Evolutionary conservation across 2,113 vertebrate genomes (phyloP), one percentile per base, ranked within the genome.

Genomic region (Poeciliopsis prolifica): DNA sequence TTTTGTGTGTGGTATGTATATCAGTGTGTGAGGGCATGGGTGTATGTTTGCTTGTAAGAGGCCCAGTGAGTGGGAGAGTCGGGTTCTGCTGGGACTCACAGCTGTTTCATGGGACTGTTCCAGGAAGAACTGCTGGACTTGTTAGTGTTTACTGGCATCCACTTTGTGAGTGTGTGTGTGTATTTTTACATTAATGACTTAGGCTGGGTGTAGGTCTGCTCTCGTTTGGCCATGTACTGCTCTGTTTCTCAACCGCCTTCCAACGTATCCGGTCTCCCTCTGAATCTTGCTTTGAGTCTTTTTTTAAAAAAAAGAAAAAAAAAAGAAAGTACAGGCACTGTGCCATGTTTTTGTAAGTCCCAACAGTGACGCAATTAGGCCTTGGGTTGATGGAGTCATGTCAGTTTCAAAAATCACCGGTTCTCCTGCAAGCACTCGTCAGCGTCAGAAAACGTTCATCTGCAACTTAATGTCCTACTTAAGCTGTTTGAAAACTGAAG

Each of bases 81-180:
- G 65, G 90, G 87, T 89, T 92, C 87, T 92, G 91, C 89, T 93
- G 90, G 86, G 91, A 88, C 89, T 90, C 86, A 84, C 91, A 93
- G 90, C 90, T 94, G 89, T 86, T 89, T 88, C 86, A 79, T 88
- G 86, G 86, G 85, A 70, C 87, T 88, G 80, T 94, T 94, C 94
- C 90, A 89, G 92, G 88, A 94, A 94, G 86, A 86, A 84, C 78
- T 88, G 88, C 80, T 91, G 88, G 83, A 89, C 80, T 89, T 88
- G 90, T 91, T 86, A 87, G 83, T 93, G 92, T 93, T 93, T 94
- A 94, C 91, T 91, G 86, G 92, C 87, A 92, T 78, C 40, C 61
- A 40, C 70, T 86, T 71, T 82, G 86, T 87, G 84, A 87, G 54
- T 87, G 54, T 75, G 54, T 75, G 66, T 78, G 69, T 86, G 64